Evolutionary conservation across 2,113 vertebrate genomes (phyloP).

Genomic region (Pholis gunnellus): DNA sequence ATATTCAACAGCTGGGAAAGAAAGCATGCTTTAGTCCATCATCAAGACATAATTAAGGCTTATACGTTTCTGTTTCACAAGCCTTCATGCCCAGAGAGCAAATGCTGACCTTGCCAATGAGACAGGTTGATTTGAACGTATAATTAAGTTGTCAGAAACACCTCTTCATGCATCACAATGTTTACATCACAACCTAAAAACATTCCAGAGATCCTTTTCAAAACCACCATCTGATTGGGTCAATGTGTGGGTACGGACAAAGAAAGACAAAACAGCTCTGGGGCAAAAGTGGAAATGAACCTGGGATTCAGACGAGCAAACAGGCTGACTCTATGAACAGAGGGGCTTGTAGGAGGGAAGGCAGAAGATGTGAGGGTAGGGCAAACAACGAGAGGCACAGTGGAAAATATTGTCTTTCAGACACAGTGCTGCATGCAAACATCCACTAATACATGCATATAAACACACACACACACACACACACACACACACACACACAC

Average conservation of each 20-base stretch:
- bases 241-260: neutral
- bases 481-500: slow-evolving; percentile 11
- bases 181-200: slow-evolving; percentile 22
- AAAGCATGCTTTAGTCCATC: neutral
- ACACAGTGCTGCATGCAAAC: slow-evolving; percentile 52
- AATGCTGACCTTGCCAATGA: slow-evolving; percentile 60
- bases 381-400: slow-evolving; percentile 16
- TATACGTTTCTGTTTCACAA: slow-evolving; percentile 13
- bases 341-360: neutral
- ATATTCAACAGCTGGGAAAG: neutral
- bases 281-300: slow-evolving; percentile 31
- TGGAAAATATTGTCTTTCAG: slow-evolving; percentile 31
- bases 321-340: slow-evolving; percentile 5
- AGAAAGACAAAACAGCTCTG: neutral
- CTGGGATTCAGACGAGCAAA: slow-evolving; percentile 8
- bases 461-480: slow-evolving; percentile 11
- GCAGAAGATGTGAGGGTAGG: neutral
- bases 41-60: slow-evolving; percentile 9
- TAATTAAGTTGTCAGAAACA: slow-evolving; percentile 31
- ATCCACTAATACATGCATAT: slow-evolving; percentile 36
- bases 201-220: neutral
- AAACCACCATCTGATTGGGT: neutral
- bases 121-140: slow-evolving; percentile 22
- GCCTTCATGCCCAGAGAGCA: slow-evolving; percentile 16
- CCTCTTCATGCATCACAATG: neutral